Percentiles rank a stretch among this genome's conserved stretches.
These are phyloP conservation scores for Craseonycteris thonglongyai DNA, from an alignment of 2,113 vertebrate genomes.

Conservation along the genomic window DNA sequence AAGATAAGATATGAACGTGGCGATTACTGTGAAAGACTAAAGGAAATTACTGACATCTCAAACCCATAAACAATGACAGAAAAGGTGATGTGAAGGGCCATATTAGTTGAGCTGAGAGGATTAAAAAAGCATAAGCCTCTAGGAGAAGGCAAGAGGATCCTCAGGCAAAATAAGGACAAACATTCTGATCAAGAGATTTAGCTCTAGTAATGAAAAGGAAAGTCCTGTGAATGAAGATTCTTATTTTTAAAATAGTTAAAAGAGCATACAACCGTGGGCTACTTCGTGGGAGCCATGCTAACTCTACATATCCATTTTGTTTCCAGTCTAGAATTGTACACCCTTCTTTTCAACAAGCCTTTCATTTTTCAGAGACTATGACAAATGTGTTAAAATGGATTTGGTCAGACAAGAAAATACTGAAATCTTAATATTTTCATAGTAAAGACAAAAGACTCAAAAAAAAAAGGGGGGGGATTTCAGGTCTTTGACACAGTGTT, in stretches of 20 bases:
- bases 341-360: neutral
- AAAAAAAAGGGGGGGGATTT: neutral
- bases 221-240: neutral
- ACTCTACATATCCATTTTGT: fast-evolving
- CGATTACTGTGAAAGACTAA: neutral
- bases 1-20: neutral
- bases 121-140: neutral
- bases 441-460: neutral
- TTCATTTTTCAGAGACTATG: neutral
- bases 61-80: neutral
- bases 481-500: neutral
- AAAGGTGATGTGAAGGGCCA: neutral
- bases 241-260: neutral
- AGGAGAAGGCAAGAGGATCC: neutral
- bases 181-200: neutral
- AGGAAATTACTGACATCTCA: neutral
- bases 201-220: neutral
- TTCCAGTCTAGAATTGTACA: too few species aligned
- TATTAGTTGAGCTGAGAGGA: neutral
- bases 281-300: neutral
- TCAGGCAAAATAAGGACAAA: too few species aligned
- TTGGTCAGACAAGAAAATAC: neutral
- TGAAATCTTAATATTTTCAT: neutral
- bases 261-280: neutral
- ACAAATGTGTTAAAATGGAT: neutral